Evolutionary conservation across 37 sponge, comb jelly and placozoan species (phyloP).

Genomic region (Ianthella basta): DNA sequence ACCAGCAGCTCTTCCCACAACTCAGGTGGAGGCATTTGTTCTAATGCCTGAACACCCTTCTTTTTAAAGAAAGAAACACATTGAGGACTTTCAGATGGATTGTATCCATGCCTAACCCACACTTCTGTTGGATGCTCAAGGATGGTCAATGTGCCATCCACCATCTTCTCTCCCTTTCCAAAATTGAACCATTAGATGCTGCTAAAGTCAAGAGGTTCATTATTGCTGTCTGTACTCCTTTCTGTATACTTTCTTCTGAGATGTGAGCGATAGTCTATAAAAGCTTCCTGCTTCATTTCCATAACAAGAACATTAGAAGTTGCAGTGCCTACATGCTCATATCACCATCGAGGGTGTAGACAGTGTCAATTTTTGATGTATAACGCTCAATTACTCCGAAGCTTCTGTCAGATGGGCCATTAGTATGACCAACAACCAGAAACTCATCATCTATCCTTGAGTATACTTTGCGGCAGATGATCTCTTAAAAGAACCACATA

Average conservation of each 20-base stretch:
- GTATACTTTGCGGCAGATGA: background rate
- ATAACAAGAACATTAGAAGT: background rate
- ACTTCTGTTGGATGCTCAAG: constrained; percentile 26
- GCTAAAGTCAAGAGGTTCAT: constrained; percentile 25
- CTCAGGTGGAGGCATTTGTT: too few relatives aligned
- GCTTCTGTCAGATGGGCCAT: constrained; percentile 23
- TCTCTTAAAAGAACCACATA: background rate
- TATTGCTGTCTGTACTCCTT: background rate
- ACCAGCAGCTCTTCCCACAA: too few relatives aligned
- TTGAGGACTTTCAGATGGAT: constrained; percentile 7
- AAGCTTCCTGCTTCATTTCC: constrained; percentile 49
- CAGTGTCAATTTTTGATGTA: constrained; percentile 37
- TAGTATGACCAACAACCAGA: constrained; percentile 42
- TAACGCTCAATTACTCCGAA: constrained; percentile 36
- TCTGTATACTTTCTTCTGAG: constrained; percentile 23
- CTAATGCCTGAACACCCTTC: background rate
- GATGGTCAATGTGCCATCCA: background rate
- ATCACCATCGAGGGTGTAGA: constrained; percentile 49
- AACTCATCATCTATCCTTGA: constrained; percentile 38
- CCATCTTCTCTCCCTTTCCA: constrained; percentile 19
- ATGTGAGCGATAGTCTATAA: constrained; percentile 33
- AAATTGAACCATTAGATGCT: constrained; percentile 29
- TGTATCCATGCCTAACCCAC: constrained; percentile 20
- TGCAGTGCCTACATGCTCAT: constrained; percentile 37
- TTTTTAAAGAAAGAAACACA: constrained; percentile 32